A percentile compares a stretch with the other conserved stretches of the same genome.
These are phyloP conservation scores for Axea sp. DNA, from an alignment of 2,888 invertebrate species.

Conservation along the genomic window DNA sequence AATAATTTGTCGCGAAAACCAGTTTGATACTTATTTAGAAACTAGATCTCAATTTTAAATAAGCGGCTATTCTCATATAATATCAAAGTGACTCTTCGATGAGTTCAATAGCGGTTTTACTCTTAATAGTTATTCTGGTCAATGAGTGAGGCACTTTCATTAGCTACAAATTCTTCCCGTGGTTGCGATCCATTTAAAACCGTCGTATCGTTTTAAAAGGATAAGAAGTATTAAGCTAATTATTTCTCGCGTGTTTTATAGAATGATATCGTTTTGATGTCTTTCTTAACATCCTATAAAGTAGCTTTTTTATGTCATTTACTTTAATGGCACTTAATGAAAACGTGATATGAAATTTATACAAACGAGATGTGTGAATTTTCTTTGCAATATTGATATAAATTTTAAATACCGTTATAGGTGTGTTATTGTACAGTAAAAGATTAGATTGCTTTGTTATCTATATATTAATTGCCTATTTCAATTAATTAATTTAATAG, in stretches of 20 bases:
- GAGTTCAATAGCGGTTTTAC: constrained; percentile 50
- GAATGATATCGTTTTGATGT: constrained; percentile 49
- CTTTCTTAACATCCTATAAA: constrained; percentile 50
- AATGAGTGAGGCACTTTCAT: constrained; percentile 57
- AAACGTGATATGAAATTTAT: constrained; percentile 45
- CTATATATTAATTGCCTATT: too few relatives aligned
- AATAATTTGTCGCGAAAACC: constrained; percentile 54
- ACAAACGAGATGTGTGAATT: constrained; percentile 34
- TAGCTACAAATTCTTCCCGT: constrained; percentile 48
- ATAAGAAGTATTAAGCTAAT: constrained; percentile 52
- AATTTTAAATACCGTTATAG: constrained; percentile 19
- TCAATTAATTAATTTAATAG: too few relatives aligned
- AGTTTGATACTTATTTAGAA: constrained; percentile 45
- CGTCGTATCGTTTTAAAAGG: constrained; percentile 36
- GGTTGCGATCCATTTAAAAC: constrained; percentile 31
- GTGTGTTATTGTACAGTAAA: neutral
- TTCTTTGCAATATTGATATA: constrained; percentile 25
- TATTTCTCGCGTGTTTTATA: constrained; percentile 55
- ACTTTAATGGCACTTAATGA: constrained; percentile 45
- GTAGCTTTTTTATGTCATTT: constrained; percentile 43
- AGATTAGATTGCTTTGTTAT: too few relatives aligned
- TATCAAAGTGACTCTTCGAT: constrained; percentile 35
- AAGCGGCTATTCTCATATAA: constrained; percentile 15
- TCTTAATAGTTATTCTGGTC: constrained; percentile 53
- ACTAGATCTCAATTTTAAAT: constrained; percentile 45